Evolutionary conservation across 2,113 vertebrate species (phyloP), one percentile per base, ranked within the genome.

Genomic region (Anolis carolinensis): DNA sequence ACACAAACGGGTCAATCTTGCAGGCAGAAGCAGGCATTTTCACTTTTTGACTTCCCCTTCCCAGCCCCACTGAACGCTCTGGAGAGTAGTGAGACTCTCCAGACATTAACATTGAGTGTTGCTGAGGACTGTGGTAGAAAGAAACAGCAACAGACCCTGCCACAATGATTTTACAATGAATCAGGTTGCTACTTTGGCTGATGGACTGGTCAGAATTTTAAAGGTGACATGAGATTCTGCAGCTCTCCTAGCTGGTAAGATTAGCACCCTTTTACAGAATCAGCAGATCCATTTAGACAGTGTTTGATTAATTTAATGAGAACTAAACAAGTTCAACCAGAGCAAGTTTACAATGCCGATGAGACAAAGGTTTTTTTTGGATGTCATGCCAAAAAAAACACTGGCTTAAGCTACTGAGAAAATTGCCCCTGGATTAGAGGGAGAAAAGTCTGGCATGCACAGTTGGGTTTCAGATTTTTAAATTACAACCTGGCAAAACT

Each of bases 321-420:
- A 85, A 73, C 72, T 44, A 87, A 85, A 23, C 18, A 62, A 68
- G 44, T 86, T 72, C 52, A 85, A 44, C n/a, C 75, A 91, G 78
- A 90, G 16, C 48, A 86, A 82, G 84, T 77, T 81, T 52, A 81
- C 39, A 27, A 39, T 89, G 79, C 63, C 80, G 68, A 34, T 86
- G 48, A 89, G 65, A 82, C 18, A 91, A 65, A 88, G 32, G n/a
- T n/a, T 23, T 67, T 52, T 79, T 90, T 81, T 79, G 86, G 20
- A 87, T 92, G 48, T 44, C 9, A 6, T 84, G 84, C 70, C 89
- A 87, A 89, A 85, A 76, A 70, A 91, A 91, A 83, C 86, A 84
- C 25, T n/a, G 14, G 23, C 73, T 89, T 83, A 55, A 86, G 71
- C 78, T 93, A 73, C 79, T 87, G 87, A 90, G 79, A 93, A 93